A percentile compares a stretch with the other conserved stretches of the same genome.
Evolutionary conservation across 2,797 vertebrate genomes (phyloP).

Genomic region (Sylvia borin): DNA sequence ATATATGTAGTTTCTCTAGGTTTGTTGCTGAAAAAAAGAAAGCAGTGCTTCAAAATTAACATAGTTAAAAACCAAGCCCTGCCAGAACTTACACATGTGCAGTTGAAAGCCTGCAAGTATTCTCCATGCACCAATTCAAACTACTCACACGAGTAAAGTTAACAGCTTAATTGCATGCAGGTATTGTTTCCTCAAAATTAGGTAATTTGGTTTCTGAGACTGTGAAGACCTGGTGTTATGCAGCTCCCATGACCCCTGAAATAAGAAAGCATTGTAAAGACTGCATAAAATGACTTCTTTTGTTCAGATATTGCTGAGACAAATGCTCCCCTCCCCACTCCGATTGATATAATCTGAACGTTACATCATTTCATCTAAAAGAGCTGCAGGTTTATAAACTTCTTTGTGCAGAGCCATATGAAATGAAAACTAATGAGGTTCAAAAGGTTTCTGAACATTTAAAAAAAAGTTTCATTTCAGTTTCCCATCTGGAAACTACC

Average conservation of each 20-base stretch:
- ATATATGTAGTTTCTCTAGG: slow-evolving; percentile 13
- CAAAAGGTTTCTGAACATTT: slow-evolving; percentile 63
- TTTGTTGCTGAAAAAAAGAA: slow-evolving; percentile 45
- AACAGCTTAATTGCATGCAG: slow-evolving; percentile 57
- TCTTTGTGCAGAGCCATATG: slow-evolving; percentile 40
- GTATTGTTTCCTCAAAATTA: slow-evolving; percentile 65
- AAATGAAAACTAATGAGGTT: slow-evolving; percentile 67
- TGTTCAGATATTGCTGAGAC: slow-evolving; percentile 47
- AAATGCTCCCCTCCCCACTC: background rate
- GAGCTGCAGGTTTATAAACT: slow-evolving; percentile 51
- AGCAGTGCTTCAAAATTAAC: slow-evolving; percentile 30
- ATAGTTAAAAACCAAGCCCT: background rate
- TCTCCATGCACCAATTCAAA: slow-evolving; percentile 35
- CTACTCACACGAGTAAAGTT: slow-evolving; percentile 56
- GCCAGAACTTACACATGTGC: slow-evolving; percentile 51
- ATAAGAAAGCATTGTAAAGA: slow-evolving; percentile 58
- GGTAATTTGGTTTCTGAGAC: slow-evolving; percentile 47
- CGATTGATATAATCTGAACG: background rate
- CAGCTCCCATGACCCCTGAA: slow-evolving; percentile 64
- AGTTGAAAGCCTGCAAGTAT: slow-evolving; percentile 21
- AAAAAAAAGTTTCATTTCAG: slow-evolving; percentile 24
- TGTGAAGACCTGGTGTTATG: slow-evolving; percentile 56
- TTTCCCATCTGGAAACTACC: slow-evolving; percentile 57
- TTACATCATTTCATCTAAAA: slow-evolving; percentile 54
- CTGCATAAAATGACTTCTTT: slow-evolving; percentile 58